A percentile compares a stretch with the other conserved stretches of the same genome.
Evolutionary conservation across 2,797 vertebrate species (phyloP).

Genomic region (Pangasius macronema): DNA sequence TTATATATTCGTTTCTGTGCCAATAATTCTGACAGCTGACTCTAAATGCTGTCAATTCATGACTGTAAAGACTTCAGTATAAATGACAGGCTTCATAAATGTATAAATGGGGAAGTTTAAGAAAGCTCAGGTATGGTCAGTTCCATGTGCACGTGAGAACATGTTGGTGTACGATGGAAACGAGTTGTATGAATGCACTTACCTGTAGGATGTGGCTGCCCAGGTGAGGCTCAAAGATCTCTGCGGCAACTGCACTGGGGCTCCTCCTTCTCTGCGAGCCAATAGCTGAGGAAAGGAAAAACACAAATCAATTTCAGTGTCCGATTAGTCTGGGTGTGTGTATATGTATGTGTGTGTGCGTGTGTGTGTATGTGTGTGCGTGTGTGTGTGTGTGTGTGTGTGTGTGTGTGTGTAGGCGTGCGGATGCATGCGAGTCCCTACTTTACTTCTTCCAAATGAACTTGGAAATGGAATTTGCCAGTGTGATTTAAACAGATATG

Average conservation of each 20-base stretch:
- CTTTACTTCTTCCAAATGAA: slow-evolving; percentile 42
- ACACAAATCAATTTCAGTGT: slow-evolving; percentile 7
- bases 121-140: not conserved
- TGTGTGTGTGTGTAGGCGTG: slow-evolving; percentile 3
- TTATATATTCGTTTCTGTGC: not conserved
- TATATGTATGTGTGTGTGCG: not conserved
- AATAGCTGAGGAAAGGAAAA: slow-evolving; percentile 79
- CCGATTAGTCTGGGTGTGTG: not conserved
- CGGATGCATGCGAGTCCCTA: slow-evolving; percentile 14
- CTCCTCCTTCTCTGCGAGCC: slow-evolving; percentile 91
- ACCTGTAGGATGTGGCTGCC: slow-evolving; percentile 99
- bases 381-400: slow-evolving; percentile 5
- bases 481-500: slow-evolving; percentile 48
- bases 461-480: slow-evolving; percentile 45
- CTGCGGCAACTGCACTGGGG: slow-evolving; percentile 85
- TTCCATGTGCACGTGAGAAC: not conserved
- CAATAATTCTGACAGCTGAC: not conserved
- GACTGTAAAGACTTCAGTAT: not conserved
- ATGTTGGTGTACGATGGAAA: not conserved
- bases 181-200: slow-evolving; percentile 56
- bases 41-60: not conserved
- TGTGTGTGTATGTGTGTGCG: not conserved
- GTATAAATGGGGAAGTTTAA: not conserved
- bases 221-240: slow-evolving; percentile 96
- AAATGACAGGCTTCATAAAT: not conserved